These are phyloP conservation scores for Hippocampus barbouri DNA, from an alignment of 2,113 vertebrate species.

Conservation along the genomic window DNA sequence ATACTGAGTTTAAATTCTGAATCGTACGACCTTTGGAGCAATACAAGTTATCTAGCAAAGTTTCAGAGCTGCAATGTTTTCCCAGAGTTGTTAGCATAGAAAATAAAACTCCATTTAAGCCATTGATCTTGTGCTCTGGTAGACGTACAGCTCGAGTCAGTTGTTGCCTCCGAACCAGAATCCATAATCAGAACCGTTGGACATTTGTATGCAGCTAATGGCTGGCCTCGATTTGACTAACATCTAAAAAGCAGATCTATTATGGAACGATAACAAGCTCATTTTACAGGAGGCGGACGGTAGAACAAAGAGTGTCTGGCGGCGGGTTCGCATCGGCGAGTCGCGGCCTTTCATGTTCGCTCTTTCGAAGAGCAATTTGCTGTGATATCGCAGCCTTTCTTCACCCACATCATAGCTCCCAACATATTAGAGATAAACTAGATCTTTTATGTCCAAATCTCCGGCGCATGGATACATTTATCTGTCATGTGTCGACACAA, in stretches of 20 bases:
- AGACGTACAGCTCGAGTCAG: constrained; percentile 30
- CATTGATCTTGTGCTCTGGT: constrained; percentile 23
- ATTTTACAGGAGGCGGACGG: constrained; percentile 52
- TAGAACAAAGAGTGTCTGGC: constrained; percentile 59
- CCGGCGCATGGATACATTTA: constrained; percentile 30
- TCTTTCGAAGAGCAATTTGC: constrained; percentile 55
- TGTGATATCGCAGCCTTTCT: constrained; percentile 58
- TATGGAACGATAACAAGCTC: constrained; percentile 65
- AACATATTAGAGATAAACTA: constrained; percentile 59
- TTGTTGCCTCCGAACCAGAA: constrained; percentile 25
- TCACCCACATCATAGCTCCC: constrained; percentile 51
- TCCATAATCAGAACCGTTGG: constrained; percentile 50
- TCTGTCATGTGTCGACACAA: constrained; percentile 24
- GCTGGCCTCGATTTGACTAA: constrained; percentile 44
- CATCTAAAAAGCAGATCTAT: constrained; percentile 53
- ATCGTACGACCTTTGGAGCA: neutral
- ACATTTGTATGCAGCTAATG: constrained; percentile 44
- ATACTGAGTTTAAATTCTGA: neutral
- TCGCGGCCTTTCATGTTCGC: constrained; percentile 56
- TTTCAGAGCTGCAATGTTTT: constrained; percentile 21
- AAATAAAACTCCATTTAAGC: constrained; percentile 23
- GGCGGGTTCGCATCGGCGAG: constrained; percentile 35
- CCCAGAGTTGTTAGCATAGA: constrained; percentile 23
- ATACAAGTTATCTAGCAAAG: constrained; percentile 14
- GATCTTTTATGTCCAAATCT: constrained; percentile 45